Percentiles rank a stretch among this genome's conserved stretches.
Evolutionary conservation across 2,113 vertebrate genomes (phyloP).

Genomic region (Suncus etruscus): DNA sequence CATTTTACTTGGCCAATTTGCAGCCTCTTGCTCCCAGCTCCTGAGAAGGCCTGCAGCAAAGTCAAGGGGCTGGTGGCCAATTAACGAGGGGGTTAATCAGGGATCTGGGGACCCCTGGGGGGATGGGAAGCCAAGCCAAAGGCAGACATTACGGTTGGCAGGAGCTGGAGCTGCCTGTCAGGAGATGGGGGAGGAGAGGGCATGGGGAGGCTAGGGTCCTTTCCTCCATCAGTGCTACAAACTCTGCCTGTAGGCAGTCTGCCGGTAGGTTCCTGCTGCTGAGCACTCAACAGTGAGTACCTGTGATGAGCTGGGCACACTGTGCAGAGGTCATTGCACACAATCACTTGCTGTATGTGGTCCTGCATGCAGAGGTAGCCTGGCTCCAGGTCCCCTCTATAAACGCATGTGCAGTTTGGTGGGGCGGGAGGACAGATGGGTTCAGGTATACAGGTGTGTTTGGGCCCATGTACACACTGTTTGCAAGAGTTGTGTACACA

Average conservation of each 20-base stretch:
- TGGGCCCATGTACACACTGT: background rate
- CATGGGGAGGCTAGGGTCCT: background rate
- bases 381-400: background rate
- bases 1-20: slow-evolving; percentile 75
- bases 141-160: slow-evolving; percentile 60
- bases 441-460: background rate
- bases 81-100: slow-evolving; percentile 81
- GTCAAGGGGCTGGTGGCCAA: slow-evolving; percentile 81
- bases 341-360: background rate
- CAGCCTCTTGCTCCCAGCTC: slow-evolving; percentile 76
- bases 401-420: background rate
- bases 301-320: background rate
- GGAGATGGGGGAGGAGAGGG: slow-evolving; percentile 10
- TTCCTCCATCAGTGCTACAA: slow-evolving; percentile 8
- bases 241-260: background rate
- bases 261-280: slow-evolving; percentile 36
- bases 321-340: background rate
- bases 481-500: background rate
- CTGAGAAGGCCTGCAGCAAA: slow-evolving; percentile 81
- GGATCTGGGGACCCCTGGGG: slow-evolving; percentile 69
- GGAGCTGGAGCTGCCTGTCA: slow-evolving; percentile 61
- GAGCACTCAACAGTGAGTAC: background rate
- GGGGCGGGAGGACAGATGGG: background rate
- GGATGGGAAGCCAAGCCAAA: slow-evolving; percentile 56
- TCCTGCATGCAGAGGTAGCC: background rate